phyloP scores from a whole-genome alignment of 2,797 vertebrate genomes.

The Megalops cyprinoides region DNA sequence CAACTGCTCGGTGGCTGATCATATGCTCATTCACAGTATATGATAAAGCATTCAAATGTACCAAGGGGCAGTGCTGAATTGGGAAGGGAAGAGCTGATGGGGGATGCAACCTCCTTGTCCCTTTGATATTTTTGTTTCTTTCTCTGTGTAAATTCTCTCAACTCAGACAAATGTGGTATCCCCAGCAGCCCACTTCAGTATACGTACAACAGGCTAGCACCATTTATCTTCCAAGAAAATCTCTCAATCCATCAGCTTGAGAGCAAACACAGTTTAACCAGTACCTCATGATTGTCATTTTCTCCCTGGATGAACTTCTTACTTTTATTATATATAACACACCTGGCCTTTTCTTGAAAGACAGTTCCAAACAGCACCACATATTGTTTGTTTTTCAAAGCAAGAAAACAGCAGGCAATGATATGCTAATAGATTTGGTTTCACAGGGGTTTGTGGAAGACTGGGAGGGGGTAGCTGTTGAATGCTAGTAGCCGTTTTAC shows the following conservation, averaged over 20 bases:
- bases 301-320: too few species aligned
- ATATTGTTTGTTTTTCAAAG: not conserved
- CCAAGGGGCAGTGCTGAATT: not conserved
- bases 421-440: not conserved
- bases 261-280: not conserved
- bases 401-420: not conserved
- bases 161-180: not conserved
- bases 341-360: too few species aligned
- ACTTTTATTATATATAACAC: too few species aligned
- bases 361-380: not conserved
- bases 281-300: too few species aligned
- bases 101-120: constrained; percentile 2
- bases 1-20: too few species aligned
- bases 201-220: constrained; percentile 3
- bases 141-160: not conserved
- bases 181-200: constrained; percentile 19
- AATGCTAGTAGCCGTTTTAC: constrained; percentile 7
- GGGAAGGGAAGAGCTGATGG: not conserved
- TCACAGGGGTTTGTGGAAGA: not conserved
- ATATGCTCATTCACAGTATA: too few species aligned
- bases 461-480: not conserved
- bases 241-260: not conserved
- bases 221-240: constrained; percentile 13
- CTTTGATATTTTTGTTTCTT: constrained; percentile 9
- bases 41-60: too few species aligned